Conservation (phyloP, 2,888 invertebrate genomes). For the Linnaemya tessellans region DNA sequence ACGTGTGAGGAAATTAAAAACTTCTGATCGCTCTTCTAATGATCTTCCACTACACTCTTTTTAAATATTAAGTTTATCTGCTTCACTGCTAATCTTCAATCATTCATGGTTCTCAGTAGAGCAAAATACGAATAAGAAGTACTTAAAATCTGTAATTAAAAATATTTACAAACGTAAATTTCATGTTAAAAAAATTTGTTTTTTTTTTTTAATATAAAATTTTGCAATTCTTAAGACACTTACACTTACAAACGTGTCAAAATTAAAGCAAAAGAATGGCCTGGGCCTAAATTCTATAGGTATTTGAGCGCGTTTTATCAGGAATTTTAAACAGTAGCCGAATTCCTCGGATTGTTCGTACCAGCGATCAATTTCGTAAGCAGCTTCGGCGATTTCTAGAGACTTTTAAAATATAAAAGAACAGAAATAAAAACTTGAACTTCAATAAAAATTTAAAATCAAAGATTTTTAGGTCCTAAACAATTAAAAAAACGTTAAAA, state of each 20-base stretch:
- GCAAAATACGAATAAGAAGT: constrained; percentile 75
- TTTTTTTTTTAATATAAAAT: too few relatives aligned
- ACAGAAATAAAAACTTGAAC: background rate
- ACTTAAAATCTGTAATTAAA: constrained; percentile 76
- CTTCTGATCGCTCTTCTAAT: background rate
- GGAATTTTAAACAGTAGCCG: constrained; percentile 76
- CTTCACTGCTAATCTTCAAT: constrained; percentile 27
- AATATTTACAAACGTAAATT: background rate
- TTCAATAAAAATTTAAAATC: too few relatives aligned
- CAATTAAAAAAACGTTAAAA: too few relatives aligned
- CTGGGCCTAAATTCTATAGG: constrained; percentile 77
- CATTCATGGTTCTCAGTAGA: constrained; percentile 75
- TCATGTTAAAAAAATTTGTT: too few relatives aligned
- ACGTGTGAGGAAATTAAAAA: background rate
- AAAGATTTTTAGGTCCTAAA: too few relatives aligned
- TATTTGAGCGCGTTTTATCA: constrained; percentile 78
- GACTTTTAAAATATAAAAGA: constrained; percentile 74
- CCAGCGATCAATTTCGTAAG: constrained; percentile 78
- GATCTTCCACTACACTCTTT: background rate
- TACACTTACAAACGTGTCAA: constrained; percentile 79
- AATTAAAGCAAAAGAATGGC: constrained; percentile 77
- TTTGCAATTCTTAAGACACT: constrained; percentile 29
- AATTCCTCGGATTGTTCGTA: constrained; percentile 73
- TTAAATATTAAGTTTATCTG: background rate
- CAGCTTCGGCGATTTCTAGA: constrained; percentile 77